phyloP scores from a whole-genome alignment of 2,888 invertebrate genomes.

The Lypha dubia region DNA sequence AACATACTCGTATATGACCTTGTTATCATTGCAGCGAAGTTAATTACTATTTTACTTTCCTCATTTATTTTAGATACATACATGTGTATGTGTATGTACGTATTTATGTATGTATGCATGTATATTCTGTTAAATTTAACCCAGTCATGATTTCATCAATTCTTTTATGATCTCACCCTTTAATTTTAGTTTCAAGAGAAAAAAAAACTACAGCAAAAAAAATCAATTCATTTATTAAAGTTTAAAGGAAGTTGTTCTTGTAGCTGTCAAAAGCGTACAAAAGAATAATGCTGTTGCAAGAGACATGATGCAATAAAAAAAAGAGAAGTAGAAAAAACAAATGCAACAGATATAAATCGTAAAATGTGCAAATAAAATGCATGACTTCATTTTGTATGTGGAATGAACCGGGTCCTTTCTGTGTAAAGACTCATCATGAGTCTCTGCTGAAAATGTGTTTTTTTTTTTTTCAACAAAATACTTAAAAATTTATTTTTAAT shows the following conservation, averaged over 20 bases:
- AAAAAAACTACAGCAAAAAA: background rate
- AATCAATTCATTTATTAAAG: conserved; percentile 25
- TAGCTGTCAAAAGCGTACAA: conserved; percentile 44
- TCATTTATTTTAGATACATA: background rate
- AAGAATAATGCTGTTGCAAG: conserved; percentile 43
- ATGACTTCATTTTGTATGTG: conserved; percentile 65
- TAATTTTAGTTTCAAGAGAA: background rate
- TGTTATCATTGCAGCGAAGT: conserved; percentile 29
- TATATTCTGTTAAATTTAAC: conserved; percentile 15
- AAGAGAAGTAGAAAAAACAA: background rate
- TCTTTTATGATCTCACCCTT: conserved; percentile 62
- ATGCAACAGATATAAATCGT: conserved; percentile 55
- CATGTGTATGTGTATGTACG: background rate
- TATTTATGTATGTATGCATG: background rate
- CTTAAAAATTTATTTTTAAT: conserved; percentile 37
- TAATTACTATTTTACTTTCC: conserved; percentile 25
- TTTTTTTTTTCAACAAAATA: background rate
- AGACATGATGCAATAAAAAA: conserved; percentile 45
- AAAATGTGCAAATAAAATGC: conserved; percentile 59
- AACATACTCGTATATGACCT: conserved; percentile 35
- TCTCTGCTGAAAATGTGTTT: background rate
- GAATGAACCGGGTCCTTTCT: conserved; percentile 33
- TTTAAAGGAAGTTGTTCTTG: conserved; percentile 58
- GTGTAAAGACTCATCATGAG: conserved; percentile 4
- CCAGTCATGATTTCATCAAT: conserved; percentile 65